Evolutionary conservation across 2,797 vertebrate genomes (phyloP), one percentile per base, ranked within the genome.

Genomic region (Phrynocephalus forsythii): DNA sequence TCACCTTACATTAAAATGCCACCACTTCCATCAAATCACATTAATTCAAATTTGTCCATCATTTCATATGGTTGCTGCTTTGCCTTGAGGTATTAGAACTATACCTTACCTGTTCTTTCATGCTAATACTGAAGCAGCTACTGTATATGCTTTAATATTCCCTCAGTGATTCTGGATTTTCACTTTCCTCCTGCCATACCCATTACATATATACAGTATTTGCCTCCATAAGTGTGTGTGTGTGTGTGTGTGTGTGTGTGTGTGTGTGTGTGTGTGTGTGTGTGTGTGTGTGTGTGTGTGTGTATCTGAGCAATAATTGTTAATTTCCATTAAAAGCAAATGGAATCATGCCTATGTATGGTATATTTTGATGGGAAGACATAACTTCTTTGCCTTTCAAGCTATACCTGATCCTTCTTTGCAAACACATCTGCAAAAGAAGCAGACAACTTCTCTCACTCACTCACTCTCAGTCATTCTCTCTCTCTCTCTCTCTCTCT

Each of bases 21-120:
- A 92, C 86, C 93, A 91, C 72, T 79, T 91, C 84, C 84, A 94
- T 91, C 91, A 90, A 79, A 92, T 93, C 94, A 91, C 88, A 93
- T 96, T 97, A 96, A 96, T 97, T 96, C 96, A 95, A 92, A 93
- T 96, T 96, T 95, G 94, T 95, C 96, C 95, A 94, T 96, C 95
- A 94, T 94, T 93, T 92, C 93, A 90, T 92, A 90, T 86, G 92
- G 93, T 93, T 90, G 94, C 95, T 95, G 95, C 95, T 94, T 96
- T 95, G 95, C 95, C 95, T 95, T 95, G n/a, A 94, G 95, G 95
- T 96, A 95, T 95, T 95, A 95, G 96, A 96, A 96, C 95, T 93
- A 91, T 44, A 96, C 91, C 82, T 93, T 94, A 93, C 93, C 94
- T 97, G 95, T 96, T 94, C 95, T 90, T 94, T 94, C 90, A 88